Percentiles rank a stretch among this genome's conserved stretches.
phyloP scores from a whole-genome alignment of 2,113 vertebrate genomes.

The Oncorhynchus keta region DNA sequence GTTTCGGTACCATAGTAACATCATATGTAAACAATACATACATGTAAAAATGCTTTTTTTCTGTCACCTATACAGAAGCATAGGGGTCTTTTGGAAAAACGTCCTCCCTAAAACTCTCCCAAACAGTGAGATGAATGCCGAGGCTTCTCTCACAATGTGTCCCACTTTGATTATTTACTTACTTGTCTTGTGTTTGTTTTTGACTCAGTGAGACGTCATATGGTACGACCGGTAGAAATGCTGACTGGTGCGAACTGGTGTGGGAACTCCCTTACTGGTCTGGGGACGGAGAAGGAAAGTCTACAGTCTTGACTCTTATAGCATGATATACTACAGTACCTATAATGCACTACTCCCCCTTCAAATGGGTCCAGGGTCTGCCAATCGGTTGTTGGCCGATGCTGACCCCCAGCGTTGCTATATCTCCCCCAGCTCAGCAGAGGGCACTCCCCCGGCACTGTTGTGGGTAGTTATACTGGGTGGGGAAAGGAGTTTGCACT shows the following conservation, averaged over 20 bases:
- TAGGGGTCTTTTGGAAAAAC: conserved; percentile 7
- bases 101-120: conserved; percentile 14
- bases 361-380: not conserved
- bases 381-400: not conserved
- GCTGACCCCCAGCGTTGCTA: conserved; percentile 20
- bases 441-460: conserved; percentile 27
- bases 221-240: not conserved
- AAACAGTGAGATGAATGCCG: conserved; percentile 33
- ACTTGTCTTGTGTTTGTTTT: conserved; percentile 10
- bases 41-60: conserved; percentile 43
- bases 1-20: conserved; percentile 72
- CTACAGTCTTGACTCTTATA: not conserved
- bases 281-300: not conserved
- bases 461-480: conserved; percentile 12
- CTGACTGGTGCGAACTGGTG: not conserved
- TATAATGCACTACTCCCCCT: not conserved
- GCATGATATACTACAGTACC: not conserved
- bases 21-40: conserved; percentile 78
- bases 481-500: not conserved
- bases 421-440: conserved; percentile 22
- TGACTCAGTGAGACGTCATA: not conserved
- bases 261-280: not conserved
- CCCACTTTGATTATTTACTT: not conserved
- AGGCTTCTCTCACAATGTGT: conserved; percentile 1
- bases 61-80: conserved; percentile 40